Conservation (phyloP, 2,888 invertebrate species). For the Drosophila helvetica region DNA sequence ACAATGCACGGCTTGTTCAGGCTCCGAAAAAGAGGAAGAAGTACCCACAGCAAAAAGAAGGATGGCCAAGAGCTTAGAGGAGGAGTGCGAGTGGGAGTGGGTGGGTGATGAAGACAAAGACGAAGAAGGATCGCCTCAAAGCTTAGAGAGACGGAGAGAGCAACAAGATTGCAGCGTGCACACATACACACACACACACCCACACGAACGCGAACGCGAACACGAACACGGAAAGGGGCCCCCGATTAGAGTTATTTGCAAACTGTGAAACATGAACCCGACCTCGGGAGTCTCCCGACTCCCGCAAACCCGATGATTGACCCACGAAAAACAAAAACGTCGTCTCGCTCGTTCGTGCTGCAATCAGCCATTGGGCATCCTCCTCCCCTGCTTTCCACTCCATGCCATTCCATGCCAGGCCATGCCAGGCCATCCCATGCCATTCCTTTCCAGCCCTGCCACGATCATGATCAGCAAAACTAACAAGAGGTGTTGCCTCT, state of each 20-base stretch:
- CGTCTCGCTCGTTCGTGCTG: slow-evolving; percentile 45
- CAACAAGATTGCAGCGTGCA: background rate
- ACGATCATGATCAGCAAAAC: slow-evolving; percentile 80
- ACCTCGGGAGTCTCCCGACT: slow-evolving; percentile 11
- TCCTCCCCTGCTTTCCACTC: background rate
- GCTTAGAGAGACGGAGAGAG: slow-evolving; percentile 2
- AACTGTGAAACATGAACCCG: slow-evolving; percentile 71
- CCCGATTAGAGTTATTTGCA: slow-evolving; percentile 42
- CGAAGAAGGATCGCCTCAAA: slow-evolving; percentile 10
- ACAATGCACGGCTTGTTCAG: slow-evolving; percentile 72
- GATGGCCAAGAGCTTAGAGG: background rate
- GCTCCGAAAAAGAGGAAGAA: slow-evolving; percentile 32
- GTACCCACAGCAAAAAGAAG: slow-evolving; percentile 23
- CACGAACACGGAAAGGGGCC: slow-evolving; percentile 22
- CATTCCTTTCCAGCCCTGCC: slow-evolving; percentile 13
- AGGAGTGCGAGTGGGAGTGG: background rate
- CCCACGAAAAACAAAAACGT: slow-evolving; percentile 54
- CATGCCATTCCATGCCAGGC: background rate
- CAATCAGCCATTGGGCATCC: slow-evolving; percentile 45
- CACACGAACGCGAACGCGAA: no score
- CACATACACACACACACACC: slow-evolving; percentile 29
- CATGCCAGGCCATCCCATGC: slow-evolving; percentile 20
- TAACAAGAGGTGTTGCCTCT: slow-evolving; percentile 81
- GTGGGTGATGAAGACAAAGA: background rate
- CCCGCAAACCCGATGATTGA: slow-evolving; percentile 62